phyloP scores from a whole-genome alignment of 2,888 invertebrate genomes.

The Teleogryllus oceanicus region DNA sequence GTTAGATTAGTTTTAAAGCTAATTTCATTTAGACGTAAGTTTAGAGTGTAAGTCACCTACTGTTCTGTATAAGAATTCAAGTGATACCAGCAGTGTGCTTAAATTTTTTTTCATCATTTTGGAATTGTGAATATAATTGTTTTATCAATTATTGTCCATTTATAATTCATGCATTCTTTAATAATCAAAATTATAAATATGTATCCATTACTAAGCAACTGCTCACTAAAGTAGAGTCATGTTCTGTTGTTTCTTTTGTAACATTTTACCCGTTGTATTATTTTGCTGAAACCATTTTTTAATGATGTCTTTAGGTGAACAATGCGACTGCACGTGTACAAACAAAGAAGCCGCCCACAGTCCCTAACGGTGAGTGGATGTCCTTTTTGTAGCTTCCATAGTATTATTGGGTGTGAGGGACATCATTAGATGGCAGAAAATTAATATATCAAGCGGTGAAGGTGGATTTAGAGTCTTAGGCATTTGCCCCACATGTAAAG shows the following conservation, averaged over 20 bases:
- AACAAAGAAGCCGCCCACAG: slow-evolving; percentile 93
- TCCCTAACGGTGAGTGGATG: slow-evolving; percentile 77
- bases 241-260: neutral
- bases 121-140: neutral
- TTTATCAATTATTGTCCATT: neutral
- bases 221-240: neutral
- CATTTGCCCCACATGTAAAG: neutral
- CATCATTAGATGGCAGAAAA: neutral
- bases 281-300: slow-evolving; percentile 39
- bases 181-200: neutral
- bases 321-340: slow-evolving; percentile 99
- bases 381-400: neutral
- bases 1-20: slow-evolving; percentile 34
- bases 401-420: neutral
- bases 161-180: slow-evolving; percentile 12
- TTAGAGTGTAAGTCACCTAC: slow-evolving; percentile 28
- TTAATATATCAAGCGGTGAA: neutral
- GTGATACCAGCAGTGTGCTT: slow-evolving; percentile 18
- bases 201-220: neutral
- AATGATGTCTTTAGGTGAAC: slow-evolving; percentile 76
- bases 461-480: neutral
- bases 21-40: slow-evolving; percentile 31
- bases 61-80: neutral
- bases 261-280: neutral
- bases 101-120: neutral